Base-by-base conservation (phyloP, 2,113 vertebrate species). In the Oreochromis aureus region DNA sequence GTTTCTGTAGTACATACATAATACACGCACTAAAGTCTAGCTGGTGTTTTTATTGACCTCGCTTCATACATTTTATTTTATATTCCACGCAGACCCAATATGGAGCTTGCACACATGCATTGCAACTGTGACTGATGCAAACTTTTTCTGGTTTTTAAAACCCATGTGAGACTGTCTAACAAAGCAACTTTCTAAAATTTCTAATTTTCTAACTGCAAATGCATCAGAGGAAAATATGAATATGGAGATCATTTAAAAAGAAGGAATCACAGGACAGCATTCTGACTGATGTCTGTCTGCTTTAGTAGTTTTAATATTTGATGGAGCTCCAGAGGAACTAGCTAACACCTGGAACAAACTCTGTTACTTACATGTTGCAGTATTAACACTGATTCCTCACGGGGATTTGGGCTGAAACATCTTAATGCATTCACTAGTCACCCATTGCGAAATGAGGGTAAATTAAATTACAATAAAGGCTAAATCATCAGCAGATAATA, bases 141-240 rank as follows among this genome's bases (percentile, higher is more conserved):
- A 46, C 69, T 18, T 46, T 73, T 15, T 16, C 69, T 27, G 69
- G 8, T 71, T 44, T 44, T 63, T 71, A 44, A 46, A 27, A 46
- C 69, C 13, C 7, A 44, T 16, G n/a, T 44, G 39, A 71, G 13
- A 6, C 22, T 27, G n/a, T 46, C 66, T 27, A 27, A 46, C 39
- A 73, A 71, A 44, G n/a, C n/a, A 71, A 44, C 66, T 44, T 71
- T 44, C n/a, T 10, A n/a, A 71, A 71, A 71, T 44, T 9, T 24
- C n/a, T 4, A 44, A 44, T 9, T 69, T 69, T 36, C 32, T 12
- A 36, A 63, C 32, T 63, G 16, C 18, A 69, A 39, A 69, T 19
- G 18, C 32, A 12, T 24, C n/a, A 71, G 36, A 71, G 36, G 63
- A 41, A 71, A 44, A 16, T 44, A 22, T 71, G 36, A 71, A 6